Percentiles rank a stretch among this genome's conserved stretches.
Evolutionary conservation across 2,797 vertebrate genomes (phyloP).

Genomic region (Acanthiza pusilla): DNA sequence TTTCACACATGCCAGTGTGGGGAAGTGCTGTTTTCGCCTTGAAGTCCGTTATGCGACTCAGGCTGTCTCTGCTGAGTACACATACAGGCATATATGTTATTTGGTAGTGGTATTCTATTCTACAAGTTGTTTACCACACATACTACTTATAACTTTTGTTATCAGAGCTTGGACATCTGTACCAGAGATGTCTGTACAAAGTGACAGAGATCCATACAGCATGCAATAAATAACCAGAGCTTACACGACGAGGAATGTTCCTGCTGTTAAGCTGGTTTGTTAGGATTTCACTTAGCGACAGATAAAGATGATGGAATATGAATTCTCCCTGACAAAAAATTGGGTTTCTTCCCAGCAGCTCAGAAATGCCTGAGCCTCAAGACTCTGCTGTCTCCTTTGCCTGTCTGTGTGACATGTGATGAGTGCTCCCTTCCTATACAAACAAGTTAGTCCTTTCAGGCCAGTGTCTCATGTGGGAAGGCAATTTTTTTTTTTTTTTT

Average conservation of each 20-base stretch:
- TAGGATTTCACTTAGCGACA: background rate
- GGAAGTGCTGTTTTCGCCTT: background rate
- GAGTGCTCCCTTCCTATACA: background rate
- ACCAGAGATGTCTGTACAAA: background rate
- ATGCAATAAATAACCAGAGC: background rate
- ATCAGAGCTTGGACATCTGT: background rate
- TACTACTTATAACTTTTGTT: background rate
- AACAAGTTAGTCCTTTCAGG: background rate
- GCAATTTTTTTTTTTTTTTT: fast-evolving
- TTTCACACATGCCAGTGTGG: fast-evolving
- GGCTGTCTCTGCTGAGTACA: background rate
- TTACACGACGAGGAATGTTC: background rate
- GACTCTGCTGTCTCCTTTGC: background rate
- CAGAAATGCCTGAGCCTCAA: background rate
- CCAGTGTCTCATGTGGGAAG: background rate
- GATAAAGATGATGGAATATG: slow-evolving; percentile 19
- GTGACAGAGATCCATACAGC: background rate
- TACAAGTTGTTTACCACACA: background rate
- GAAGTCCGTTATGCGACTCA: background rate
- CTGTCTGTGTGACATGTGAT: background rate
- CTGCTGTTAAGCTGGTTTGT: slow-evolving; percentile 4
- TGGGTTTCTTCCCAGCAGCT: slow-evolving; percentile 27
- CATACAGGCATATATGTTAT: background rate
- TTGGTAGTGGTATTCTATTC: background rate
- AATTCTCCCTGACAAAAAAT: slow-evolving; percentile 1